Percentiles rank a stretch among this genome's conserved stretches.
Evolutionary conservation across 2,888 invertebrate species (phyloP).

Genomic region (Cheilosia scutellata): DNA sequence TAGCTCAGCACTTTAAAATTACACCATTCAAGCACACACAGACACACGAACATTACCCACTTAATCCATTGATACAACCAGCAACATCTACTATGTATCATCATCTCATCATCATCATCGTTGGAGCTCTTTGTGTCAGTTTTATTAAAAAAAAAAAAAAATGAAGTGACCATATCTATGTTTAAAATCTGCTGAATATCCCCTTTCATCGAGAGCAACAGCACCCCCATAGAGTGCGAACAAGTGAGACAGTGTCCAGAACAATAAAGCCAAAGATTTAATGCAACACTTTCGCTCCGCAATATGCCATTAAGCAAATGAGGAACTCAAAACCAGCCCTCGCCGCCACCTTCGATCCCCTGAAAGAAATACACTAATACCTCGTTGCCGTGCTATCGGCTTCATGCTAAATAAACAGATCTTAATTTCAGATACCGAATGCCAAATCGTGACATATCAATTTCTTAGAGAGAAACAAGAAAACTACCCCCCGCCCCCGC

Average conservation of each 20-base stretch:
- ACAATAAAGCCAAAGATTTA: conserved; percentile 66
- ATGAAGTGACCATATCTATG: conserved; percentile 43
- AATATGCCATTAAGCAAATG: conserved; percentile 71
- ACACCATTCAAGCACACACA: conserved; percentile 44
- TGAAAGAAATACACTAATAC: conserved; percentile 32
- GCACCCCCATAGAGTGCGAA: conserved; percentile 17
- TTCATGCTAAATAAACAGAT: conserved; percentile 75
- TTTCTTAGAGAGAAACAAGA: conserved; percentile 60
- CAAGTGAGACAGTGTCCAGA: conserved; percentile 54
- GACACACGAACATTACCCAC: conserved; percentile 44
- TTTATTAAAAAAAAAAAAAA: conserved; percentile 23
- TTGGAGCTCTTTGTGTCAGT: conserved; percentile 62
- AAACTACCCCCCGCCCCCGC: conserved; percentile 46
- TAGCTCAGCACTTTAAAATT: conserved; percentile 39
- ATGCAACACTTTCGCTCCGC: conserved; percentile 65
- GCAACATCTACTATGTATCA: conserved; percentile 52
- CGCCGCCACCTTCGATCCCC: background rate
- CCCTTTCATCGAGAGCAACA: conserved; percentile 48
- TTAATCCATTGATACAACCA: conserved; percentile 59
- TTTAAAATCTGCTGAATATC: conserved; percentile 72
- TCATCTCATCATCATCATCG: conserved; percentile 32
- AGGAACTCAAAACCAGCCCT: conserved; percentile 44
- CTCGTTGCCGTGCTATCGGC: conserved; percentile 54
- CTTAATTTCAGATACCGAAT: conserved; percentile 75
- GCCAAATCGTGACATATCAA: conserved; percentile 76